Base-by-base conservation (phyloP, 2,888 invertebrate genomes). In the Macaria liturata region DNA sequence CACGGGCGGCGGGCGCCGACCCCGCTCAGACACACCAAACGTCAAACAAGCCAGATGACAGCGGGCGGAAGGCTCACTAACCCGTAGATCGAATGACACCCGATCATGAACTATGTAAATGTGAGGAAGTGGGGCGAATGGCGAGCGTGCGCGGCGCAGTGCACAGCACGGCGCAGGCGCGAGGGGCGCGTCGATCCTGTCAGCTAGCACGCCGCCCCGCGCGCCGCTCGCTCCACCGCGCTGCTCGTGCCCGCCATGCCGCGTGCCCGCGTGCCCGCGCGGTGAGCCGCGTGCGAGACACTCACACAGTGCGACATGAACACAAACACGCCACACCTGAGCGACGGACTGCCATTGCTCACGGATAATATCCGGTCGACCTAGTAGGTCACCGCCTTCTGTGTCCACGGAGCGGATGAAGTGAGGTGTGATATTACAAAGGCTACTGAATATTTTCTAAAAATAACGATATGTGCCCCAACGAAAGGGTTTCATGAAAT, bases 71-170 rank as follows among this genome's bases (percentile, higher is more conserved):
- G 57, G 57, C 56, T 61, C 50, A 56, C 42, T 57, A 58, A 56
- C 51, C 61, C 39, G 42, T 5, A 43, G 57, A 54, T 57, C 57
- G 60, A 62, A 60, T 46, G 59, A 44, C 53, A 46, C 48, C 52
- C 45, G 37, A 7, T 39, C 39, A 5, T 39, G 39, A 5, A 39
- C 8, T 5, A 39, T 39, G 3, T 39, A 39, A 5, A 39, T 51
- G 49, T 44, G 9, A 52, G 9, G 40, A 60, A 61, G 6, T 60
- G 54, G 63, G 62, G 61, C 61, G 54, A 40, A 49, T 32, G 62
- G 0, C 45, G 54, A 76, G 74, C 78, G 69, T 64, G 75, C 74
- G 76, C 66, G 63, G 34, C 49, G 55, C 40, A 32, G 50, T 59
- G 61, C 63, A 56, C 62, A 20, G 69, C 70, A 65, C 68, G 56